Percentiles rank a stretch among this genome's conserved stretches.
Evolutionary conservation across 2,888 invertebrate species (phyloP).

Genomic region (Morpho deidamia): DNA sequence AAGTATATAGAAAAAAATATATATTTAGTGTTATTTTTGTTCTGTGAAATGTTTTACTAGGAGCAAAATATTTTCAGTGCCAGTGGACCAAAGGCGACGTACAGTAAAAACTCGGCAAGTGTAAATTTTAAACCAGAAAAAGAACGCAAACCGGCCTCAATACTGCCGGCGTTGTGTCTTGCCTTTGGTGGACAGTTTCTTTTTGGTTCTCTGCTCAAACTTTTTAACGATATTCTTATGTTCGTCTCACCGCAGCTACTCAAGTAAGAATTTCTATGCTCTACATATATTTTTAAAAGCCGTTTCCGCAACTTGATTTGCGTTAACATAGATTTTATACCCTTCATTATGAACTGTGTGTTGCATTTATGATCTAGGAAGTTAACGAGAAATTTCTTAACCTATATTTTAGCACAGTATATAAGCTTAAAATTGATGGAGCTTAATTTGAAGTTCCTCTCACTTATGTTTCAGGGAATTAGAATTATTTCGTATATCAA

Average conservation of each 20-base stretch:
- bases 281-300: not conserved
- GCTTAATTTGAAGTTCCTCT: too few species aligned
- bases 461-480: too few species aligned
- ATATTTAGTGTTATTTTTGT: not conserved
- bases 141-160: conserved; percentile 86
- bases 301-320: not conserved
- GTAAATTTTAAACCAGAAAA: conserved; percentile 84
- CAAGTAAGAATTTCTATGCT: conserved; percentile 76
- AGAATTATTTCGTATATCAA: too few species aligned
- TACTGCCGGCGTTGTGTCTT: conserved; percentile 89
- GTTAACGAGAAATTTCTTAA: too few species aligned
- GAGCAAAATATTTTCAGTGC: conserved; percentile 34
- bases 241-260: conserved; percentile 95
- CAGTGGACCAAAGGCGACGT: conserved; percentile 79
- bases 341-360: too few species aligned
- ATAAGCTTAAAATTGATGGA: too few species aligned
- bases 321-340: too few species aligned
- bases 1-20: not conserved
- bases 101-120: conserved; percentile 82
- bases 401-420: too few species aligned
- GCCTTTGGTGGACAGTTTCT: conserved; percentile 93
- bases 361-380: too few species aligned
- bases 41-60: not conserved
- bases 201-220: conserved; percentile 90
- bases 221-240: conserved; percentile 89